Evolutionary conservation across 1,140 invertebrate species (phyloP).

Genomic region (Rhopalosiphum padi): DNA sequence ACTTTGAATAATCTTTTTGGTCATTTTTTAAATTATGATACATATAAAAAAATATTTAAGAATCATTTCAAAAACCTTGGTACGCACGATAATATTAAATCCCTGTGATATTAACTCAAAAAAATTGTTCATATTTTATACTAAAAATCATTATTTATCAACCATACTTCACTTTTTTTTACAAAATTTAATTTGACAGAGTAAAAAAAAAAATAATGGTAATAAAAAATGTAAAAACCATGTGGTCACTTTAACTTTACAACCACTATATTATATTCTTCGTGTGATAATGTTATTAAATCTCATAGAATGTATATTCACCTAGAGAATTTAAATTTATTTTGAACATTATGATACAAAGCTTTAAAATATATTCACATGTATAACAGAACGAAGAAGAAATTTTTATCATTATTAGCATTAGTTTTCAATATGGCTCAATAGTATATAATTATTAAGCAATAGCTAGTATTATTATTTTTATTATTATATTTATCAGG

Average conservation of each 20-base stretch:
- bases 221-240: not conserved
- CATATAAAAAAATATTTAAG: not conserved
- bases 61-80: not conserved
- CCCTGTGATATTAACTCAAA: not conserved
- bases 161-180: not conserved
- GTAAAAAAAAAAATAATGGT: not conserved
- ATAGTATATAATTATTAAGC: not conserved
- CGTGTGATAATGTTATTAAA: not conserved
- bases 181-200: not conserved
- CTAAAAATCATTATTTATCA: not conserved
- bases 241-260: not conserved
- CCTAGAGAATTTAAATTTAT: not conserved
- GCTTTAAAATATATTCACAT: not conserved
- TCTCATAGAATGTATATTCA: not conserved
- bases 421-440: not conserved
- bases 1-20: not conserved
- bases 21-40: not conserved
- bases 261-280: not conserved
- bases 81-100: not conserved
- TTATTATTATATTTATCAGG: not conserved
- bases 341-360: not conserved
- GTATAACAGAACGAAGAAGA: not conserved
- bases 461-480: too few relatives aligned
- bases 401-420: not conserved
- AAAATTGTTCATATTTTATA: not conserved